Conservation (phyloP, 2,113 vertebrate genomes). For the Agapornis roseicollis region DNA sequence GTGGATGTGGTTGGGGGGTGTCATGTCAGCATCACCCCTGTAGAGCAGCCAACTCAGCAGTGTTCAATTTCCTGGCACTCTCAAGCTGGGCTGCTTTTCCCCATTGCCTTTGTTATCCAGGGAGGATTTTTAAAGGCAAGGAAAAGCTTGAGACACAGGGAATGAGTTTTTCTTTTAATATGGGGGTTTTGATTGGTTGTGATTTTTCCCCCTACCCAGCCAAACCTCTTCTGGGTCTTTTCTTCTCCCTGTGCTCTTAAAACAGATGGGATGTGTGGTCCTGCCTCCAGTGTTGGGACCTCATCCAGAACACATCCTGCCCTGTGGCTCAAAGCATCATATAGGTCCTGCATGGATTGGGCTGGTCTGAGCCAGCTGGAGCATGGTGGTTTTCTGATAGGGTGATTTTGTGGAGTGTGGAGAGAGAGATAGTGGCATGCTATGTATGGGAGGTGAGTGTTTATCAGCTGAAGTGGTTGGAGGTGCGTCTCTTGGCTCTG, state of each 20-base stretch:
- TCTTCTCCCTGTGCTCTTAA: neutral
- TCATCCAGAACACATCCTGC: neutral
- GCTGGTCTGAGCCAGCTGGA: neutral
- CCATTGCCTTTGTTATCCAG: neutral
- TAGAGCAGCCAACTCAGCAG: accelerated
- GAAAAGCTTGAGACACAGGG: neutral
- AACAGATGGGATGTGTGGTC: neutral
- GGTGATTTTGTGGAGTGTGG: accelerated
- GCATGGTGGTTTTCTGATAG: neutral
- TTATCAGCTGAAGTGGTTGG: accelerated
- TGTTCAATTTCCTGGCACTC: accelerated
- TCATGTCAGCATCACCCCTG: accelerated
- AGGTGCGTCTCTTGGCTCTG: neutral
- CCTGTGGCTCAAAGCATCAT: neutral
- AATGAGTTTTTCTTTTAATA: neutral
- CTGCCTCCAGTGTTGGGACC: neutral
- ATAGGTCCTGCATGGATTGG: neutral
- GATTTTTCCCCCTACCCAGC: accelerated
- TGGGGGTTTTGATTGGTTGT: neutral
- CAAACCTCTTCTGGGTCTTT: neutral
- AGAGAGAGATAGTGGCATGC: accelerated
- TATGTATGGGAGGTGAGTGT: accelerated
- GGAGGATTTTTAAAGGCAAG: neutral
- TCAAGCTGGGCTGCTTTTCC: neutral
- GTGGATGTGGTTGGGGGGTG: accelerated